Evolutionary conservation across 2,888 invertebrate species (phyloP).

Genomic region (Crepidodera aurea): DNA sequence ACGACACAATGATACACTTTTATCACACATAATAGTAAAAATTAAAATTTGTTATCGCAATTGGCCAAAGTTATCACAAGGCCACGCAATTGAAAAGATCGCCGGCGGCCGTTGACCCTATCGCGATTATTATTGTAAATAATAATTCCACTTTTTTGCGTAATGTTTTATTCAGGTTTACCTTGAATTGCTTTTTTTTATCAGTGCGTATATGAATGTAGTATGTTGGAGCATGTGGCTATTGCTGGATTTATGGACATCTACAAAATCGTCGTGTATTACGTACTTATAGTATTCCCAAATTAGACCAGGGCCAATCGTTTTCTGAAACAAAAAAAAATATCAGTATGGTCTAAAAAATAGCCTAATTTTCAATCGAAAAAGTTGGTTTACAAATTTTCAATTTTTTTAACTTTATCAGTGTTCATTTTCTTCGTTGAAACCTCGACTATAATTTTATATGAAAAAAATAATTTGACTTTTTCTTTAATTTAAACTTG

Average conservation of each 20-base stretch:
- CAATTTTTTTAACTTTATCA: too few relatives aligned
- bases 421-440: too few relatives aligned
- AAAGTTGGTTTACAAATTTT: too few relatives aligned
- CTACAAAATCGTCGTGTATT: too few relatives aligned
- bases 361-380: too few relatives aligned
- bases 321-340: too few relatives aligned
- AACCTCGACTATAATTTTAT: too few relatives aligned
- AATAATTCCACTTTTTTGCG: conserved; percentile 26
- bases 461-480: too few relatives aligned
- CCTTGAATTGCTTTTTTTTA: conserved; percentile 23
- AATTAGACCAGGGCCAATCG: too few relatives aligned
- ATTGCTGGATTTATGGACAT: neutral
- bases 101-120: conserved; percentile 10
- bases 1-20: conserved; percentile 19
- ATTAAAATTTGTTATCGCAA: conserved; percentile 30
- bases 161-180: conserved; percentile 25
- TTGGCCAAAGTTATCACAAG: conserved; percentile 31
- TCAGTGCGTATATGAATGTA: neutral
- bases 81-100: conserved; percentile 29
- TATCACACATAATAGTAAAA: conserved; percentile 28
- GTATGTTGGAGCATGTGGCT: neutral
- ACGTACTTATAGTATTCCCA: too few relatives aligned
- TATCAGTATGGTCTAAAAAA: too few relatives aligned
- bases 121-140: conserved; percentile 30
- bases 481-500: too few relatives aligned